phyloP scores from a whole-genome alignment of 1,140 invertebrate genomes.

The Aphelinus certus region DNA sequence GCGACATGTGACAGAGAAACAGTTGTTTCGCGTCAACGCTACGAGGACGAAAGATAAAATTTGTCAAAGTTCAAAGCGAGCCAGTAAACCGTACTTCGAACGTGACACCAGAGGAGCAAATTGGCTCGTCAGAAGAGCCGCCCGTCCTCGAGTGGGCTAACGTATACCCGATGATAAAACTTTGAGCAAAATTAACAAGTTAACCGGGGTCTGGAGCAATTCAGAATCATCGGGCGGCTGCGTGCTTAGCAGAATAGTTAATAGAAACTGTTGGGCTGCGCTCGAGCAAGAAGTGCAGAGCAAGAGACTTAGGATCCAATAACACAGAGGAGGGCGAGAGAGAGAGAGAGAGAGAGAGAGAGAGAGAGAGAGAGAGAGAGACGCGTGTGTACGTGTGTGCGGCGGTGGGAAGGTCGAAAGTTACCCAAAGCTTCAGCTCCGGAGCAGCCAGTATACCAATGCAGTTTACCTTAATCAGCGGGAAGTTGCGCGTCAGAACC shows the following conservation, averaged over 20 bases:
- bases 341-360: conserved; percentile 26
- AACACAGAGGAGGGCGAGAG: not conserved
- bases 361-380: conserved; percentile 30
- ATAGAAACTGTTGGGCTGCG: not conserved
- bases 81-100: too few relatives aligned
- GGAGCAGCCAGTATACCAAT: not conserved
- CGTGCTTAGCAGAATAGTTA: not conserved
- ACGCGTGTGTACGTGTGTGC: conserved; percentile 29
- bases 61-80: too few relatives aligned
- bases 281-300: not conserved
- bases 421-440: conserved; percentile 1
- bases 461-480: conserved; percentile 50
- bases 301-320: not conserved
- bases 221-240: too few relatives aligned
- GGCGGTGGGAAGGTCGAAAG: conserved; percentile 34
- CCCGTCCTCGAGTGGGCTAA: too few relatives aligned
- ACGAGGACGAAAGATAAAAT: too few relatives aligned
- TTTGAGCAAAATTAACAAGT: too few relatives aligned
- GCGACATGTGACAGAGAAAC: too few relatives aligned
- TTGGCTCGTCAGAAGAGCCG: too few relatives aligned
- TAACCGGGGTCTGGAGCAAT: too few relatives aligned
- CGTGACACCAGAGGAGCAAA: too few relatives aligned
- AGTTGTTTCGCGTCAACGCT: too few relatives aligned
- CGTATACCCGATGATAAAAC: too few relatives aligned
- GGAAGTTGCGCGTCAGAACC: conserved; percentile 44